Base-by-base conservation (phyloP, 2,797 vertebrate genomes). In the Philypnodon macrostomus region DNA sequence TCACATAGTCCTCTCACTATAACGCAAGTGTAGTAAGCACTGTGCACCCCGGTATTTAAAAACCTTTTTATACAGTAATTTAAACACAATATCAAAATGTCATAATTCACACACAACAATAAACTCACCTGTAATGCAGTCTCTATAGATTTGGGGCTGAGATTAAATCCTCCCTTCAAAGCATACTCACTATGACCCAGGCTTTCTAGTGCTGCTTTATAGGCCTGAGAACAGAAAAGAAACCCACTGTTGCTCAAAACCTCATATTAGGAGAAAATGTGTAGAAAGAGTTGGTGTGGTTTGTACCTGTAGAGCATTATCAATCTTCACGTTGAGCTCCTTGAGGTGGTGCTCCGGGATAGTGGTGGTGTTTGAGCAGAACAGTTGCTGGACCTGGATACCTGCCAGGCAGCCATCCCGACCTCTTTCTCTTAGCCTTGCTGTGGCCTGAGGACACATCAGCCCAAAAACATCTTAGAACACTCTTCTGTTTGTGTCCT, bases 281-380 rank as follows among this genome's bases (percentile, higher is more conserved):
- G n/a, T n/a, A n/a, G n/a, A n/a, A n/a, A n/a, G n/a, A n/a, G n/a
- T n/a, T n/a, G n/a, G n/a, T n/a, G n/a, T n/a, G n/a, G n/a, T n/a
- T n/a, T 49, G 9, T 70, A 98, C 97, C 90, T 97, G 97, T 83
- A 98, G 86, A 87, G 97, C 94, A 67, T 87, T 92, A 88, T 99
- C 94, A 11, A 95, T 98, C 87, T 95, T 98, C 79, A 93, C 55
- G 77, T 96, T 98, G 58, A 99, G 91, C 50, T 98, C 95, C 85
- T 97, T 98, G 55, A 98, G 91, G 82, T 97, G 96, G 82, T 97
- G 95, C 70, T 99, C 97, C 18, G 96, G 95, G 73, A 99, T 95
- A 53, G 90, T 90, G 61, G 93, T 90, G 70, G 87, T 95, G 77
- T 98, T 96, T 13, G 95, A 96, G 84, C 97, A 99, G 87, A 99